Conservation (phyloP, 2,113 vertebrate species). For the Pelusios castaneus region DNA sequence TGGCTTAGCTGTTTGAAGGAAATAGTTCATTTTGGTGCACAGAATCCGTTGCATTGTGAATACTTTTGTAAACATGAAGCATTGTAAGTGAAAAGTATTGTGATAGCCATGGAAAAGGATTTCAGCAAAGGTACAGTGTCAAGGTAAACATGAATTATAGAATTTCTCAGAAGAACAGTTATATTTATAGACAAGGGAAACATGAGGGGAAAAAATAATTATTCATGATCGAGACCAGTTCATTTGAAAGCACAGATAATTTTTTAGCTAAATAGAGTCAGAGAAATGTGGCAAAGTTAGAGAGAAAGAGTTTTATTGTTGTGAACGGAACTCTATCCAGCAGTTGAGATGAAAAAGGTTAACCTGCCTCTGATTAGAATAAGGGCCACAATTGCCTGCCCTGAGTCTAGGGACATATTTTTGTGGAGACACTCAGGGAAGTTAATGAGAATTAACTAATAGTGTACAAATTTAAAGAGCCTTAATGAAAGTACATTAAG, state of each 20-base stretch:
- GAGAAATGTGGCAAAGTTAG: background rate
- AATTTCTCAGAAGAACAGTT: background rate
- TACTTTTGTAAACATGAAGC: background rate
- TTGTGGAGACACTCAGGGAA: background rate
- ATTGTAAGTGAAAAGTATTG: background rate
- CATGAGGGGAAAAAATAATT: background rate
- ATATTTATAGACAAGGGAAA: background rate
- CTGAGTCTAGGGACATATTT: background rate
- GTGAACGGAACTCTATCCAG: background rate
- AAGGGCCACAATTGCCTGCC: background rate
- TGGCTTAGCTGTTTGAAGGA: background rate
- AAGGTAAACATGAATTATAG: background rate
- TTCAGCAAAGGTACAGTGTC: background rate
- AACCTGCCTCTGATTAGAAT: fast-evolving
- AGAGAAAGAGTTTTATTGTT: fast-evolving
- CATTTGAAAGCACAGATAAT: background rate
- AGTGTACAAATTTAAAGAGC: background rate
- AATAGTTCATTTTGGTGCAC: background rate
- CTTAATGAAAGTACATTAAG: background rate
- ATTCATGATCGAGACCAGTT: background rate
- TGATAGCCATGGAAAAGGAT: background rate
- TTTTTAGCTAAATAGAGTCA: background rate
- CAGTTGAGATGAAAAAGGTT: background rate
- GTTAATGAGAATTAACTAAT: background rate
- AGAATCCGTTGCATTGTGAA: background rate